Evolutionary conservation across 2,797 vertebrate species (phyloP).

Genomic region (Cossypha niveicapilla): DNA sequence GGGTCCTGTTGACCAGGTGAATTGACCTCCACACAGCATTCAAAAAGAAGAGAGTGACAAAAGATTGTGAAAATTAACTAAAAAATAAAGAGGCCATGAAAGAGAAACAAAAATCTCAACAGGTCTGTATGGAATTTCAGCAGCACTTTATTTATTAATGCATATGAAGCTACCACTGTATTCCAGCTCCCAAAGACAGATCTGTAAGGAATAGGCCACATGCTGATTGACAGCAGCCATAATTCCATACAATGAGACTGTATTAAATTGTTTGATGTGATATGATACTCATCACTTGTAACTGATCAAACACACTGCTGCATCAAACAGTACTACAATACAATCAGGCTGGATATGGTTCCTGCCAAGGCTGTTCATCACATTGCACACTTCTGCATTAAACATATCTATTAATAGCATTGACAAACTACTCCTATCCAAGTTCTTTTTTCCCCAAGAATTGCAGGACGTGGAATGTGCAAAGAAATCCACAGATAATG

Average conservation of each 20-base stretch:
- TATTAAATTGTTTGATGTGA: conserved; percentile 80
- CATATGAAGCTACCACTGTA: conserved; percentile 60
- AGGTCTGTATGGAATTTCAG: conserved; percentile 66
- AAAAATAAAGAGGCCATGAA: conserved; percentile 38
- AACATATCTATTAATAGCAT: conserved; percentile 64
- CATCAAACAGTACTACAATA: conserved; percentile 74
- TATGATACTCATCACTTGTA: conserved; percentile 76
- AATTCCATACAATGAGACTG: conserved; percentile 80
- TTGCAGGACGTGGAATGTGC: not conserved
- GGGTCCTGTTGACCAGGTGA: not conserved
- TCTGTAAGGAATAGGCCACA: conserved; percentile 72
- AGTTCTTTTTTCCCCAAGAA: conserved; percentile 50
- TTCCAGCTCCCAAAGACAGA: conserved; percentile 62
- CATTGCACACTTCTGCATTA: conserved; percentile 24
- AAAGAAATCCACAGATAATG: conserved; percentile 23
- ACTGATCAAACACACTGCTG: conserved; percentile 76
- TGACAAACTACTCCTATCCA: conserved; percentile 50
- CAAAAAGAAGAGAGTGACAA: not conserved
- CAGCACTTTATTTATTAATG: conserved; percentile 76
- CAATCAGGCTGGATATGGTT: conserved; percentile 58
- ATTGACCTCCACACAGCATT: not conserved
- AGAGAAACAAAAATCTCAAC: conserved; percentile 70
- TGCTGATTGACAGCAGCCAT: conserved; percentile 81
- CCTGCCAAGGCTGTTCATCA: conserved; percentile 67
- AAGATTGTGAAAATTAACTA: not conserved